Conservation (phyloP, 2,797 vertebrate genomes). For the Crenuchus spilurus region DNA sequence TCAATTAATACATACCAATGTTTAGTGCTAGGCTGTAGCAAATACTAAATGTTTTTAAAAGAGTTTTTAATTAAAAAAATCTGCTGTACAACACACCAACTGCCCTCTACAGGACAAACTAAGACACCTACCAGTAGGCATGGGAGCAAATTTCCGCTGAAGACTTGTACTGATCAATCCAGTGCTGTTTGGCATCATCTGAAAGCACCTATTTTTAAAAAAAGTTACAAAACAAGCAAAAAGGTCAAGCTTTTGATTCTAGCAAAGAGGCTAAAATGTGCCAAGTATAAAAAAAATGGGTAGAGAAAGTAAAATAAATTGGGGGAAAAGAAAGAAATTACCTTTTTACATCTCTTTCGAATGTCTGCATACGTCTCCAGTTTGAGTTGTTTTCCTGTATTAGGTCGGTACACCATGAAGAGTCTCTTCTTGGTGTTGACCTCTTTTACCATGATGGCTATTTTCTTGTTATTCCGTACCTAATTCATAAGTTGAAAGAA, state of each 20-base stretch:
- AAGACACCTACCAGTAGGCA: slow-evolving; percentile 88
- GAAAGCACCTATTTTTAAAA: slow-evolving; percentile 83
- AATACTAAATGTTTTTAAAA: too few relatives aligned
- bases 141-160: slow-evolving; percentile 95
- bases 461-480: slow-evolving; percentile 98
- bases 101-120: too few relatives aligned
- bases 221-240: neutral
- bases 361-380: slow-evolving; percentile 91
- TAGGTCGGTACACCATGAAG: slow-evolving; percentile 95
- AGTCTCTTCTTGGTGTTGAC: slow-evolving; percentile 95
- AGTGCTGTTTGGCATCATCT: slow-evolving; percentile 92
- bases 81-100: too few relatives aligned
- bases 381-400: slow-evolving; percentile 95
- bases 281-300: too few relatives aligned
- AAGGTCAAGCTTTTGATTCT: neutral
- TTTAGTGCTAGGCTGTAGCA: neutral
- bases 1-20: neutral
- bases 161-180: slow-evolving; percentile 92
- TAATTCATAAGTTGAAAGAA: slow-evolving; percentile 52
- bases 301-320: neutral
- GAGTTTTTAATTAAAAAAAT: too few relatives aligned
- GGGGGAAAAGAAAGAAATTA: slow-evolving; percentile 56
- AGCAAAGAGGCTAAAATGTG: neutral
- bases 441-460: slow-evolving; percentile 92
- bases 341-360: slow-evolving; percentile 98